Conservation (phyloP, 2,113 vertebrate species). For the Zonotrichia leucophrys region DNA sequence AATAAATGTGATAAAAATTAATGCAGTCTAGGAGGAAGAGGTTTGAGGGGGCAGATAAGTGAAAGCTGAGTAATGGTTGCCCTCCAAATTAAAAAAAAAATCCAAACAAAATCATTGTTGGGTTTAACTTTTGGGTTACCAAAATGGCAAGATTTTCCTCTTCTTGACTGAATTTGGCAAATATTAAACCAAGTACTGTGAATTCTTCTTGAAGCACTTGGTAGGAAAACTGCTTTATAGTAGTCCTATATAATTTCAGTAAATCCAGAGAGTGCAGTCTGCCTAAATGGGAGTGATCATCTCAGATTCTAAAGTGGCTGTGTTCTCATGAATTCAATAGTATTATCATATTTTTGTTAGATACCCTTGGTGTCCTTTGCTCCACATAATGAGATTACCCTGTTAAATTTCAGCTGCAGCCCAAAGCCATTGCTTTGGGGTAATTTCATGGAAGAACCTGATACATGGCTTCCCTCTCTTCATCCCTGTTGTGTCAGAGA, state of each 20-base stretch:
- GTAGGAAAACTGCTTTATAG: background rate
- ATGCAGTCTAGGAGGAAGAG: background rate
- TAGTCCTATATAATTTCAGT: background rate
- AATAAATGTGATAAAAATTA: background rate
- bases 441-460: background rate
- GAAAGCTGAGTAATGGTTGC: background rate
- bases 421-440: background rate
- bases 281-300: background rate
- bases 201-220: background rate
- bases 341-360: background rate
- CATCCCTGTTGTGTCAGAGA: background rate
- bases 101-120: background rate
- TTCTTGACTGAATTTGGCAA: background rate
- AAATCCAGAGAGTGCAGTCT: background rate
- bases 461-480: background rate
- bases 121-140: background rate
- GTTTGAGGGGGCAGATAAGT: background rate
- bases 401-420: background rate
- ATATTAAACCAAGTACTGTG: background rate
- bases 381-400: background rate
- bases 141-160: background rate
- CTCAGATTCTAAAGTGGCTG: background rate
- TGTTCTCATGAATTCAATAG: background rate
- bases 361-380: background rate
- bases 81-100: background rate